Percentiles rank a stretch among this genome's conserved stretches.
Evolutionary conservation across 2,888 invertebrate species (phyloP).

Genomic region (Erebia ligea): DNA sequence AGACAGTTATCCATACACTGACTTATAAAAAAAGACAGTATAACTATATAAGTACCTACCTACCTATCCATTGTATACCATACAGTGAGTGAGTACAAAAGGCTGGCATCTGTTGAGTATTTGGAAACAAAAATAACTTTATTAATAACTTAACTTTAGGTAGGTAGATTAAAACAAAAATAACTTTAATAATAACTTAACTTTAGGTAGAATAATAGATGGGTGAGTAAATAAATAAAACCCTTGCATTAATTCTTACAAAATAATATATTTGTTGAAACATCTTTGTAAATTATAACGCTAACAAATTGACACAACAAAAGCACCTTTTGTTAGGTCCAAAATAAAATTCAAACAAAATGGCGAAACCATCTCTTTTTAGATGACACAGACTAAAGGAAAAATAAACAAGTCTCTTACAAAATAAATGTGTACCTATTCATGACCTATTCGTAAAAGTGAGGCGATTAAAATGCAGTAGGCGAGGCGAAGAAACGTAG

Average conservation of each 20-base stretch:
- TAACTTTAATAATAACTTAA: too few relatives aligned
- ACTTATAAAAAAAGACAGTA: too few relatives aligned
- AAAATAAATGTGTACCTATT: neutral
- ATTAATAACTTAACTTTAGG: too few relatives aligned
- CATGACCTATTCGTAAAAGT: neutral
- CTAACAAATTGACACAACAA: conserved; percentile 22
- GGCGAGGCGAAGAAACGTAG: neutral
- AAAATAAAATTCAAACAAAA: conserved; percentile 16
- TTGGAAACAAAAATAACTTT: too few relatives aligned
- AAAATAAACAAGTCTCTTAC: neutral
- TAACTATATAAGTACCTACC: too few relatives aligned
- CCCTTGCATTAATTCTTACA: neutral
- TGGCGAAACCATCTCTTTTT: conserved; percentile 15
- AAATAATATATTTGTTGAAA: conserved; percentile 19
- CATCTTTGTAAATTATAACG: conserved; percentile 12
- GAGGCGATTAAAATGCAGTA: neutral
- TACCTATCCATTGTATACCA: too few relatives aligned
- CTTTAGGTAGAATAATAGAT: neutral
- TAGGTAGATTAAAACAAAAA: too few relatives aligned
- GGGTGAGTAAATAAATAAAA: conserved; percentile 3
- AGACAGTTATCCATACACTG: too few relatives aligned
- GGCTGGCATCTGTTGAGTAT: too few relatives aligned
- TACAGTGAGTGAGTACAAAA: too few relatives aligned
- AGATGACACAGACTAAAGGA: conserved; percentile 13
- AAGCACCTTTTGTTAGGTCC: neutral